Conservation (phyloP, 2,113 vertebrate genomes). For the Morone saxatilis region DNA sequence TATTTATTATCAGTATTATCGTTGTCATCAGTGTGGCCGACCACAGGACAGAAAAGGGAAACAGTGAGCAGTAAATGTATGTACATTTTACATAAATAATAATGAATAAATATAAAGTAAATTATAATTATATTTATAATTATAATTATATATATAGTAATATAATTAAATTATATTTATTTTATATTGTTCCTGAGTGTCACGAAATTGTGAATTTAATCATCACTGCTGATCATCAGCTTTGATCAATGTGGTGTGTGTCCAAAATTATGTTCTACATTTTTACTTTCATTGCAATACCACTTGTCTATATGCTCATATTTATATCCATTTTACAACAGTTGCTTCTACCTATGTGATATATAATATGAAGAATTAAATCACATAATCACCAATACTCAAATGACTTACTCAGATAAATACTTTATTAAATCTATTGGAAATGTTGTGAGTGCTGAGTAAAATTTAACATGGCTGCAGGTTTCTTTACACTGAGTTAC, state of each 20-base stretch:
- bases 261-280: background rate
- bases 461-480: background rate
- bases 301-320: background rate
- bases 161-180: background rate
- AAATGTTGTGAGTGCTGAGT: background rate
- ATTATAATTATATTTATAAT: background rate
- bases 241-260: background rate
- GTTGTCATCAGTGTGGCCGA: background rate
- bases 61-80: background rate
- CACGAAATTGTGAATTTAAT: background rate
- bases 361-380: background rate
- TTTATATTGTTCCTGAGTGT: background rate
- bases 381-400: background rate
- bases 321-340: background rate
- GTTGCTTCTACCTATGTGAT: background rate
- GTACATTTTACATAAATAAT: background rate
- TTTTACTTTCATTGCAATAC: background rate
- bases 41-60: background rate
- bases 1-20: conserved; percentile 33
- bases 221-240: background rate
- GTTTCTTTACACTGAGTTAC: conserved; percentile 1
- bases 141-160: background rate
- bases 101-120: background rate
- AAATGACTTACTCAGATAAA: background rate
- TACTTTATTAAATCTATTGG: background rate